Percentiles rank a stretch among this genome's conserved stretches.
phyloP scores from a whole-genome alignment of 2,888 invertebrate species.

The Amblyjoppa proteus region DNA sequence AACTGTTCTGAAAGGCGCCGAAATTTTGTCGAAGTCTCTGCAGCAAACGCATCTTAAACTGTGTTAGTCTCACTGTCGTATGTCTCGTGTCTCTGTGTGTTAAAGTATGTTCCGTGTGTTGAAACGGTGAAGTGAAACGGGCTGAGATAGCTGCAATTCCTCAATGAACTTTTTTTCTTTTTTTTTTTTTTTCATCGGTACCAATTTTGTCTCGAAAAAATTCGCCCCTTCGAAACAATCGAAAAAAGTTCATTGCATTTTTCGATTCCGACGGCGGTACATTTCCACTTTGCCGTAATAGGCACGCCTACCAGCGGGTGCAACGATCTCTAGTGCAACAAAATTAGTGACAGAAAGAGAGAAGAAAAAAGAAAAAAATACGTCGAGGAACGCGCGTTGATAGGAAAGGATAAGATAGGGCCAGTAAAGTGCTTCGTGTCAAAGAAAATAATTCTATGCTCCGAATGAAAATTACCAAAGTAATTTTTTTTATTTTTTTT shows the following conservation, averaged over 20 bases:
- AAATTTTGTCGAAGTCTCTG: slow-evolving; percentile 52
- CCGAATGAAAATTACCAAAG: slow-evolving; percentile 13
- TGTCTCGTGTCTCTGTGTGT: slow-evolving; percentile 64
- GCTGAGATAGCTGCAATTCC: background rate
- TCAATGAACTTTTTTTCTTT: background rate
- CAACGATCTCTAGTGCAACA: slow-evolving; percentile 65
- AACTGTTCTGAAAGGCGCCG: slow-evolving; percentile 72
- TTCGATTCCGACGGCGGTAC: too few species aligned
- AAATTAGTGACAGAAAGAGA: slow-evolving; percentile 10
- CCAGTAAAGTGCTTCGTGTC: slow-evolving; percentile 4
- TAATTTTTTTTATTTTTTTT: background rate
- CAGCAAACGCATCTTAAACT: slow-evolving; percentile 58
- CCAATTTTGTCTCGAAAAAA: background rate
- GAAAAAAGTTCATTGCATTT: background rate
- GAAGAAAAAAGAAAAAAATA: slow-evolving; percentile 7
- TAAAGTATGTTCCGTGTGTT: background rate
- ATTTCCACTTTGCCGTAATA: background rate
- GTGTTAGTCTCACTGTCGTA: slow-evolving; percentile 65
- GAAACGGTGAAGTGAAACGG: background rate
- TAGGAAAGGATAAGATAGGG: background rate
- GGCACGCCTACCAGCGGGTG: slow-evolving; percentile 80
- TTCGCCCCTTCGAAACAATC: background rate
- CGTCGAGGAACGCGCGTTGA: slow-evolving; percentile 44
- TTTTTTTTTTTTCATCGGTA: background rate
- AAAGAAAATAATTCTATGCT: slow-evolving; percentile 30